These are phyloP conservation scores for Vandiemenella viatica DNA, from an alignment of 2,888 invertebrate species.

Conservation along the genomic window DNA sequence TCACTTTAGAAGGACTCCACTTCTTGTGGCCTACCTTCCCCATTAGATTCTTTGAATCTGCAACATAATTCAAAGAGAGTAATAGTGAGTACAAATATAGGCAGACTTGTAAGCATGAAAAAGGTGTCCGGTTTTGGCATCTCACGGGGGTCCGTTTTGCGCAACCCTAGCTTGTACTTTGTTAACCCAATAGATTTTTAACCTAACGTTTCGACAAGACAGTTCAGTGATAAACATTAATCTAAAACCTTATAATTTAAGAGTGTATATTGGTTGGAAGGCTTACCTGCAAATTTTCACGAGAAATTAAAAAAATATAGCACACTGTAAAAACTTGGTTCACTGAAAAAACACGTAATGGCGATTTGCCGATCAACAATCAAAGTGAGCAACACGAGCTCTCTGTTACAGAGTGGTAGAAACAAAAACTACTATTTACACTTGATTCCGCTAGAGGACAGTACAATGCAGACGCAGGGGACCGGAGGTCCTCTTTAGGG, in stretches of 20 bases:
- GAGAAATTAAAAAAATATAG: slow-evolving; percentile 3
- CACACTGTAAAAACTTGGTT: slow-evolving; percentile 6
- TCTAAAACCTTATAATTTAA: slow-evolving; percentile 7
- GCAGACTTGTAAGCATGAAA: not conserved
- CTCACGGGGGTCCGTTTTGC: not conserved
- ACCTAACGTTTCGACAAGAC: slow-evolving; percentile 5
- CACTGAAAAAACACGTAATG: not conserved
- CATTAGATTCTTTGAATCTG: slow-evolving; percentile 7
- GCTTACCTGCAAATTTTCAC: slow-evolving; percentile 7
- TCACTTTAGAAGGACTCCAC: slow-evolving; percentile 2
- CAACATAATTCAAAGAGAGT: not conserved
- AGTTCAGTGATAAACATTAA: slow-evolving; percentile 7
- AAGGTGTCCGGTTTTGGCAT: slow-evolving; percentile 6
- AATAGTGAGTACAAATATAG: not conserved
- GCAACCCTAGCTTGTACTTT: not conserved
- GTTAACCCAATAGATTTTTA: slow-evolving; percentile 5
- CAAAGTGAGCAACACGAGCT: too few species aligned
- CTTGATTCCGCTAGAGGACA: too few species aligned
- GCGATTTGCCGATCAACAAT: not conserved
- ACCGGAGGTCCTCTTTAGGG: too few species aligned
- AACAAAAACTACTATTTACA: too few species aligned
- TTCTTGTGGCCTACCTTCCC: slow-evolving; percentile 7
- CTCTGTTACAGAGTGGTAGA: too few species aligned
- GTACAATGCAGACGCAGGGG: too few species aligned
- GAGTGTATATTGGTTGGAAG: not conserved